phyloP scores from a whole-genome alignment of 2,113 vertebrate species.

The Columbina picui region DNA sequence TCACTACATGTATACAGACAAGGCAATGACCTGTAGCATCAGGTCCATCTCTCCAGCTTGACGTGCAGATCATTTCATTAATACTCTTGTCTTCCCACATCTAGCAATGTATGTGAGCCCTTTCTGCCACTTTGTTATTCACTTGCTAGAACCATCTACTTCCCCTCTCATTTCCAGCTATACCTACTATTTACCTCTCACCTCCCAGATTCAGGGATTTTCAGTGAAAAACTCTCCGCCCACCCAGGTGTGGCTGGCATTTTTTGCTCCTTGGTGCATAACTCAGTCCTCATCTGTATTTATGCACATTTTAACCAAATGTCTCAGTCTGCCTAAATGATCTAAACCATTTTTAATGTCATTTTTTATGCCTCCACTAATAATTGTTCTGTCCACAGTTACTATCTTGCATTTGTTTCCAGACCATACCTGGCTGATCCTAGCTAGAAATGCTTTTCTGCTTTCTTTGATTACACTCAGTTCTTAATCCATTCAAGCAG shows the following conservation, averaged over 20 bases:
- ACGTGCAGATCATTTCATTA: neutral
- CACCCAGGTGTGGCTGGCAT: neutral
- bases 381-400: neutral
- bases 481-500: neutral
- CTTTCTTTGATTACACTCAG: neutral
- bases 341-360: neutral
- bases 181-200: neutral
- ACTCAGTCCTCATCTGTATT: neutral
- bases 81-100: neutral
- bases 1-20: neutral
- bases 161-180: neutral
- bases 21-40: neutral
- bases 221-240: neutral
- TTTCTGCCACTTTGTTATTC: neutral
- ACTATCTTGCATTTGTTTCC: neutral
- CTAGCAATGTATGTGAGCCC: neutral
- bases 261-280: neutral
- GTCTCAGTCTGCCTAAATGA: neutral
- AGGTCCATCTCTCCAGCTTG: neutral
- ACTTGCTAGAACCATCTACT: neutral
- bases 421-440: neutral
- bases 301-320: neutral
- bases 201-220: neutral
- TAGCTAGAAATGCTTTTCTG: neutral
- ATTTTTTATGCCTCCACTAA: neutral